phyloP scores from a whole-genome alignment of 2,888 invertebrate genomes.

The Sericinus montela region DNA sequence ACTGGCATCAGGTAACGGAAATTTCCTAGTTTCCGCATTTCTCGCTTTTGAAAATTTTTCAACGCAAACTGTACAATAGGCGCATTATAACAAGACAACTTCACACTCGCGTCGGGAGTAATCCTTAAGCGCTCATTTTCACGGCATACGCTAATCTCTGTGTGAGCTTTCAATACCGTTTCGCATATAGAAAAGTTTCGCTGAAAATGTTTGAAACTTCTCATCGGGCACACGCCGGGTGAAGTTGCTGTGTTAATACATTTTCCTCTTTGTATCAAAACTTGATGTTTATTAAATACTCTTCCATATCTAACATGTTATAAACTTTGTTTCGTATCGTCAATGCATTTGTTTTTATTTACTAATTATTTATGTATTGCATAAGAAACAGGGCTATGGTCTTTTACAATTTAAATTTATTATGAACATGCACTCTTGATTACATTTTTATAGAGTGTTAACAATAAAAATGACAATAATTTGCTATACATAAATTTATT shows the following conservation, averaged over 20 bases:
- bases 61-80: constrained; percentile 19
- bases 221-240: constrained; percentile 43
- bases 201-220: constrained; percentile 71
- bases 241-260: constrained; percentile 74
- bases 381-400: too few species aligned
- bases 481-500: too few species aligned
- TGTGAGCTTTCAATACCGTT: constrained; percentile 71
- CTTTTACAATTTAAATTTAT: too few species aligned
- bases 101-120: constrained; percentile 53
- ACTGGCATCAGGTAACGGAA: constrained; percentile 19
- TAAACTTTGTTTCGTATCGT: not conserved
- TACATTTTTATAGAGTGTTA: too few species aligned
- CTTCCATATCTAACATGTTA: constrained; percentile 26
- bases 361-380: too few species aligned
- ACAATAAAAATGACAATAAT: too few species aligned
- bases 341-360: not conserved
- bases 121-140: constrained; percentile 70
- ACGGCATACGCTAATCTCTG: constrained; percentile 69
- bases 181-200: constrained; percentile 72
- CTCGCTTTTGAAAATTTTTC: constrained; percentile 15
- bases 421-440: too few species aligned
- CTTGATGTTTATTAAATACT: constrained; percentile 57
- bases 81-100: constrained; percentile 63
- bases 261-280: constrained; percentile 69
- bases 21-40: constrained; percentile 16